Evolutionary conservation across 2,888 invertebrate species (phyloP), one percentile per base, ranked within the genome.

Genomic region (Punctoribates punctum): DNA sequence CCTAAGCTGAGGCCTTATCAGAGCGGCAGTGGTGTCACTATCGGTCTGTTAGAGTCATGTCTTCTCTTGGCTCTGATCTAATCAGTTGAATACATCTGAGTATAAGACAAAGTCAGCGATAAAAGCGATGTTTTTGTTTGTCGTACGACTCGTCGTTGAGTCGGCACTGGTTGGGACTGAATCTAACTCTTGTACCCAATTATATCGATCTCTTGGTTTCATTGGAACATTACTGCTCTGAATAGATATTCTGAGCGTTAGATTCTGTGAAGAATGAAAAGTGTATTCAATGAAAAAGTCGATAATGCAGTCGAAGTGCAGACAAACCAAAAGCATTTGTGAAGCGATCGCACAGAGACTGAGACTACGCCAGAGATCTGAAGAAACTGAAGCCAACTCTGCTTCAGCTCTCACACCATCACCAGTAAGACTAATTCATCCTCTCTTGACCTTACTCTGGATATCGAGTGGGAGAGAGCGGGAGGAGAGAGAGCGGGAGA

Each of bases 281-380:
- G 62, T 62, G 29, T 62, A 62, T 62, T 62, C 23, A 1, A 20
- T 62, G 6, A 20, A 62, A 62, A 62, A 62, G 62, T 62, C 62
- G 62, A 62, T 62, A 62, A 62, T 62, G 62, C 62, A 62, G 62
- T 54, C 20, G 54, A 54, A 15, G 54, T n/a, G 54, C 54, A 54
- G 20, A 20, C 54, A 42, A 13, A 42, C 42, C 42, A 42, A 42
- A n/a, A n/a, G n/a, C n/a, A n/a, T n/a, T n/a, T n/a, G n/a, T 17
- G 48, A n/a, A 54, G 5, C 20, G 20, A n/a, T 20, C 20, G 20
- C 8, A 54, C 15, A 54, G n/a, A n/a, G n/a, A n/a, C n/a, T n/a
- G 54, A 54, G 20, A 15, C 54, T 54, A 20, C 20, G 54, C 54
- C 20, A 4, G 5, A 54, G 20, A 54, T 54, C n/a, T 54, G 1